Evolutionary conservation across 92 coral and sea anemone species (phyloP).

Genomic region (Metridium senile): DNA sequence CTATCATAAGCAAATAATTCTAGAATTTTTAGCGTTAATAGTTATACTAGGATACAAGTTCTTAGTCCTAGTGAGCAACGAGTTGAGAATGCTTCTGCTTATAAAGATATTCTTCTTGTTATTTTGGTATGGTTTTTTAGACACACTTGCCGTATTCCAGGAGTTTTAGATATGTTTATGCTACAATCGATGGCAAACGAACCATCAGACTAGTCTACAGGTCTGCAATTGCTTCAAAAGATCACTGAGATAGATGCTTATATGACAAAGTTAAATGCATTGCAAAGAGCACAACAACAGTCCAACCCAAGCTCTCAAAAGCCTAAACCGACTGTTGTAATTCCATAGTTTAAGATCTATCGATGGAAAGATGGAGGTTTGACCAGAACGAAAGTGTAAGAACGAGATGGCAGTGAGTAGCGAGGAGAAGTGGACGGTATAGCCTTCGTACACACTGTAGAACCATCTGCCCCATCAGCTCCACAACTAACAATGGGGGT

Average conservation of each 20-base stretch:
- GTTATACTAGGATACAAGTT: constrained; percentile 1
- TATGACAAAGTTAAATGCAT: neutral
- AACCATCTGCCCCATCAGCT: constrained; percentile 31
- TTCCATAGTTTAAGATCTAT: neutral
- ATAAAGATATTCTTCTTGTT: no score
- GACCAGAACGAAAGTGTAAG: constrained; percentile 3
- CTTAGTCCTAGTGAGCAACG: constrained; percentile 1
- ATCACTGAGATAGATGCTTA: neutral
- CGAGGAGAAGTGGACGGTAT: neutral
- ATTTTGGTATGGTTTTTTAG: no score
- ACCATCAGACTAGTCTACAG: neutral
- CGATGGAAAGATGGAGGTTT: neutral
- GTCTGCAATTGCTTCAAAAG: constrained; percentile 1
- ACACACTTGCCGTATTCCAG: constrained; percentile 3
- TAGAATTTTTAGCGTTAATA: constrained; percentile 11
- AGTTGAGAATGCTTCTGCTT: neutral
- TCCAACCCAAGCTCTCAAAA: neutral
- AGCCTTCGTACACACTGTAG: neutral
- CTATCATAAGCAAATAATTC: neutral
- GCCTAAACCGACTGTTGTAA: neutral
- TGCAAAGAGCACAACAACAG: neutral
- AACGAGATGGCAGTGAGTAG: neutral
- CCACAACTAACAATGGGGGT: constrained; percentile 11
- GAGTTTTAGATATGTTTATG: no score
- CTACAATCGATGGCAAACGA: neutral